Conservation (phyloP, 2,113 vertebrate species). For the Scopus umbretta region DNA sequence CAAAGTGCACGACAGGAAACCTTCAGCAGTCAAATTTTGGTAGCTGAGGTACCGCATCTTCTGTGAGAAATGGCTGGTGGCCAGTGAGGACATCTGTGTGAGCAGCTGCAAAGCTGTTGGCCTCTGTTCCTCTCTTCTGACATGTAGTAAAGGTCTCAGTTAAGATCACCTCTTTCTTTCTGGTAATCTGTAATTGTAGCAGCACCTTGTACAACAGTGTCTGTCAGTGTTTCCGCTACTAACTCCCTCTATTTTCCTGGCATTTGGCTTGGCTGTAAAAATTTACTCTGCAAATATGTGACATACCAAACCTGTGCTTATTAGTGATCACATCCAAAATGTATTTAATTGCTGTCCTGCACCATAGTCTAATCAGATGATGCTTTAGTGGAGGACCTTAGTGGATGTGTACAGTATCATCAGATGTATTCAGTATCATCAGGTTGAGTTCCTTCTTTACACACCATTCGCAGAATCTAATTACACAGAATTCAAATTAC, state of each 20-base stretch:
- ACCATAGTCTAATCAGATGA: neutral
- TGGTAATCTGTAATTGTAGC: neutral
- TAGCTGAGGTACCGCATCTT: neutral
- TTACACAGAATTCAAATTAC: neutral
- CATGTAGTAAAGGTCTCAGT: neutral
- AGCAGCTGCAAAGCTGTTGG: conserved; percentile 17
- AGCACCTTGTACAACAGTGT: neutral
- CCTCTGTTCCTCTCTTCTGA: neutral
- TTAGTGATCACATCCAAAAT: neutral
- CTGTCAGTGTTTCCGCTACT: neutral
- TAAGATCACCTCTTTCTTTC: neutral
- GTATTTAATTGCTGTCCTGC: neutral
- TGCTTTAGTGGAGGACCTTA: neutral
- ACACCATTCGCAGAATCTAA: neutral
- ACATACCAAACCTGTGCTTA: neutral
- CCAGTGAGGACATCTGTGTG: neutral
- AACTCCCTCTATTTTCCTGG: neutral
- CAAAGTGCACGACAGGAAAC: neutral
- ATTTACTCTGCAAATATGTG: neutral
- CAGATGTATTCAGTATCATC: neutral
- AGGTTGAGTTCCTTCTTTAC: neutral
- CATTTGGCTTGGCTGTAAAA: neutral
- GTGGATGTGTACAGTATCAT: neutral
- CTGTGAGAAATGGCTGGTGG: neutral
- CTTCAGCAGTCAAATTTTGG: neutral